Conservation (phyloP, 92 coral and sea anemone species). For the Epizoanthus stellaris region DNA sequence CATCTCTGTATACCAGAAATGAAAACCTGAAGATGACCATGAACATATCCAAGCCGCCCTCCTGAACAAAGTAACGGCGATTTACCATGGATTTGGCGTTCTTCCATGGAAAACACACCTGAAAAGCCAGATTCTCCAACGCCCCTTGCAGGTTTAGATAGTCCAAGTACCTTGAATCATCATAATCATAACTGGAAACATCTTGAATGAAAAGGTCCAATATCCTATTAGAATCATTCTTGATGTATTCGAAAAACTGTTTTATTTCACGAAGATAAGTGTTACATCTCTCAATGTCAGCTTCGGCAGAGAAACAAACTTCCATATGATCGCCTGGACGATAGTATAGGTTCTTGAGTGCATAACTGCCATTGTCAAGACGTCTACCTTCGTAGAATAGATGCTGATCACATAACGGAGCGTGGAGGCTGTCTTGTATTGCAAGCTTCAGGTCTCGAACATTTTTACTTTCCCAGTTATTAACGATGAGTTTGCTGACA, state of each 20-base stretch:
- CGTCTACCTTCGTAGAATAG: constrained; percentile 17
- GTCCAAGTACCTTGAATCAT: no score
- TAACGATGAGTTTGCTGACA: background rate
- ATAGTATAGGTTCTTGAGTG: constrained; percentile 26
- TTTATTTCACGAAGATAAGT: constrained; percentile 28
- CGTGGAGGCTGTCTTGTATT: constrained; percentile 29
- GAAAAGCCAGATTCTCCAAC: background rate
- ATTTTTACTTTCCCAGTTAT: constrained; percentile 37
- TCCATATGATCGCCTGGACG: constrained; percentile 33
- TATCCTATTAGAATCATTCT: background rate
- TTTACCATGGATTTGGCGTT: background rate
- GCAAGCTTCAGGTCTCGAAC: constrained; percentile 63
- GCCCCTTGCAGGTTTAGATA: background rate
- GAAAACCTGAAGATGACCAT: constrained; percentile 50
- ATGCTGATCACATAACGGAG: constrained; percentile 24
- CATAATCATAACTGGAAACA: background rate
- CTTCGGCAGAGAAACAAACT: constrained; percentile 29
- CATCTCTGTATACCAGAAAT: background rate
- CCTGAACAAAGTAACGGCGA: constrained; percentile 38
- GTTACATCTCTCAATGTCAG: constrained; percentile 9
- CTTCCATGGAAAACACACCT: constrained; percentile 45
- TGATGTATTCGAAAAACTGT: background rate
- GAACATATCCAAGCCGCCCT: constrained; percentile 48
- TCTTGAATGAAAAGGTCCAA: background rate
- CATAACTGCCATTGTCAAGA: constrained; percentile 1